Conservation (phyloP, 2,113 vertebrate species). For the Brachyistius frenatus region DNA sequence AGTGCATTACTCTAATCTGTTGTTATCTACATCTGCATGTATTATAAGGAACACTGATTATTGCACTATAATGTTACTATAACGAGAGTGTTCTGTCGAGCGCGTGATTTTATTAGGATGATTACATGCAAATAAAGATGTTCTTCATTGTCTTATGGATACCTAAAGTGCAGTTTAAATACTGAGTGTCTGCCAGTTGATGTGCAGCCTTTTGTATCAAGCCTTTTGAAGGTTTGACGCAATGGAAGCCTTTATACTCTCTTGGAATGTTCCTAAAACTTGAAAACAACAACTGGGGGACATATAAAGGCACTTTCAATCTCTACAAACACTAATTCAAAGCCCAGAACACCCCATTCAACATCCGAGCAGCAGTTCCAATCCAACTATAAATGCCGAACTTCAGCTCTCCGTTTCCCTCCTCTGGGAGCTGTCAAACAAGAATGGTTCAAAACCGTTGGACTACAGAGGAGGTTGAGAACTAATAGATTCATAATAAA, state of each 20-base stretch:
- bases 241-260: background rate
- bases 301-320: background rate
- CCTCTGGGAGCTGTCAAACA: constrained; percentile 21
- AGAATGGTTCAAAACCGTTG: constrained; percentile 31
- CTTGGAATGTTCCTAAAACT: background rate
- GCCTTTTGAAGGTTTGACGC: too few relatives aligned
- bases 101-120: too few relatives aligned
- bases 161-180: too few relatives aligned
- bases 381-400: constrained; percentile 36
- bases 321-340: constrained; percentile 4
- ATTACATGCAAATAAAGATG: too few relatives aligned
- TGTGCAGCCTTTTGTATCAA: too few relatives aligned
- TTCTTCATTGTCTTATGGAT: too few relatives aligned
- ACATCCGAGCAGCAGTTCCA: constrained; percentile 10
- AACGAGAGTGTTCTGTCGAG: too few relatives aligned
- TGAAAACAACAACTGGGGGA: constrained; percentile 3
- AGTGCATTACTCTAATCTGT: background rate
- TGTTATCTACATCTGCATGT: too few relatives aligned
- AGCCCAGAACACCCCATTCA: constrained; percentile 11
- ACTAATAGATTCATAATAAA: constrained; percentile 52
- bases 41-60: too few relatives aligned
- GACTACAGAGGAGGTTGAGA: constrained; percentile 35
- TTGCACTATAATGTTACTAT: too few relatives aligned
- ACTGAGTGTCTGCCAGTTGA: too few relatives aligned
- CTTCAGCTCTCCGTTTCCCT: constrained; percentile 11